Base-by-base conservation (phyloP, 1,140 invertebrate genomes). In the Drusus annulatus region DNA sequence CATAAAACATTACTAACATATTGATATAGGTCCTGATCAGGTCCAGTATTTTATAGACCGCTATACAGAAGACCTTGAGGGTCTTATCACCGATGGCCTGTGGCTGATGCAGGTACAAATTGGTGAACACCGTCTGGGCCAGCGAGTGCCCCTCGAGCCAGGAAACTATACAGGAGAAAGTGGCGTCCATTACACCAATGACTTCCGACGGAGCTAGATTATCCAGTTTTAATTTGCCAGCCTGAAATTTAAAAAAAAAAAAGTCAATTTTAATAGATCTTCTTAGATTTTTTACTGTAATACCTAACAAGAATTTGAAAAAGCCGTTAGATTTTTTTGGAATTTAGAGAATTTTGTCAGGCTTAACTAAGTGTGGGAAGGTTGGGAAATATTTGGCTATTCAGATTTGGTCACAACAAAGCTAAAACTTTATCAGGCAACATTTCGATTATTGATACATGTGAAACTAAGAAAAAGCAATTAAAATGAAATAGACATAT, bases 81-180 rank as follows among this genome's bases (percentile, higher is more conserved):
- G 93, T 91, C 86, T 94, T 94, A 86, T 98, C 96, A 84, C 94
- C 90, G 82, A 99, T 97, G 81, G 93, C 89, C 84, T 94, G 92
- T 6, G 98, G 97, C 84, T 97, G 94, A 89, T 99, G 98, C 50
- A 99, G 89, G 86, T 98, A 99, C 31, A 99, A 91, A 89, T 99
- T 99, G 10, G 97, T 99, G 85, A 99, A 99, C 13, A 99, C 94
- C 19, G 98, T 99, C 90, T 99, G 98, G 31, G 97, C 98, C 81
- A 99, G 91, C 15, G 97, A 99, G 86, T 98, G 96, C 0, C 97
- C 97, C 89, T 98, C 96, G 16, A 98, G 87, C 97, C 97, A 98
- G 0, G 96, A 97, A 0, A 98, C 97, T 84, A 99, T 91, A 87
- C 97, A 98, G 13, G 96, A 93, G 84, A 97, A 93, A 21, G 97